Base-by-base conservation (phyloP, 2,113 vertebrate genomes). In the Donacobius atricapilla region DNA sequence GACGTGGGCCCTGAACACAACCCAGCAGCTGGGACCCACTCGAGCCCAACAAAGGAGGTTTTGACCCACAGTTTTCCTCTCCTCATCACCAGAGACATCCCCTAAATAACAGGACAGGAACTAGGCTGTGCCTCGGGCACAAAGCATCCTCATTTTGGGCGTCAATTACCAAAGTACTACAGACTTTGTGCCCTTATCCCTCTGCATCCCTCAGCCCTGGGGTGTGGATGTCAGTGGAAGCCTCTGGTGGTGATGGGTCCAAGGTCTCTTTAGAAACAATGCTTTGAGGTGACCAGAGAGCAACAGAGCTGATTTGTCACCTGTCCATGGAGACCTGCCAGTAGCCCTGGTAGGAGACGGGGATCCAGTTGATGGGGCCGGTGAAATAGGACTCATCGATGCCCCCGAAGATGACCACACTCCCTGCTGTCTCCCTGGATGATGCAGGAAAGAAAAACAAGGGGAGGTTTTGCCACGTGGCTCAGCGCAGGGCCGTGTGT, bases 281-380 rank as follows among this genome's bases (percentile, higher is more conserved):
- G 15, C 19, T 30, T 44, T 33, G 65, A 63, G 71, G 35, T 24
- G n/a, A 35, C 6, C 13, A 51, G 9, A 33, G 66, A 39, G 3
- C 30, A 44, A 15, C 24, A 86, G 47, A 80, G 42, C 53, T 2
- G 5, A 6, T 30, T 25, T 48, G 70, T 93, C 91, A 98, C 98
- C 98, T 98, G 94, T 98, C 97, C 98, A 98, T 93, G 7, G 93
- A 91, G 95, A 99, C 97, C 95, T 98, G 98, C 97, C 98, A 98
- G 96, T 98, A 99, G 24, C 87, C 97, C 64, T 96, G 97, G 57
- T 96, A 87, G 1, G 97, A 97, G 65, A 99, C 76, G 0, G 98
- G 97, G 69, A 98, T 96, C 98, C 98, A 98, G 80, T 48, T 14
- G 95, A 98, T 94, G 24, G 80, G 35, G 22, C 98, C 98, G 0